These are phyloP conservation scores for Oreochromis mossambicus DNA, from an alignment of 2,797 vertebrate genomes.

Conservation along the genomic window DNA sequence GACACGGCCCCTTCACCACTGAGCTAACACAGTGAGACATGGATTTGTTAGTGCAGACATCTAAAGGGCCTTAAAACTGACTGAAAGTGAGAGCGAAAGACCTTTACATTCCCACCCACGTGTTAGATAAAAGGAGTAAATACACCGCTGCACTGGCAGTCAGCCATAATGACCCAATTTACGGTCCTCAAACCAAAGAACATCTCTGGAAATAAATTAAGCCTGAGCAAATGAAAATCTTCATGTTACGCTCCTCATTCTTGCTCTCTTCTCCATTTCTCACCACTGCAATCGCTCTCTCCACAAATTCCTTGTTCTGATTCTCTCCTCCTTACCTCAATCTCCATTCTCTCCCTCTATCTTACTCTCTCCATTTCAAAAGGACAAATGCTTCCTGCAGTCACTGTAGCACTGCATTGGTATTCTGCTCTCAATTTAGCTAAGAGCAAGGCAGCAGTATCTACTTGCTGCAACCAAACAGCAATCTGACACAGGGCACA, in stretches of 20 bases:
- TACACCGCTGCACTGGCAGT: slow-evolving; percentile 12
- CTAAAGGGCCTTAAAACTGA: slow-evolving; percentile 21
- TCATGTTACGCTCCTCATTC: background rate
- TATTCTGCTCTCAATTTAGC: slow-evolving; percentile 72
- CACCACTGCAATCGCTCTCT: background rate
- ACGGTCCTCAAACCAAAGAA: slow-evolving; percentile 38
- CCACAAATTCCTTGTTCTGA: background rate
- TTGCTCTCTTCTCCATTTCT: background rate
- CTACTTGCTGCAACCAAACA: slow-evolving; percentile 57
- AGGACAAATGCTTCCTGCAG: slow-evolving; percentile 74
- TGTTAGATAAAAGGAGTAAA: slow-evolving; percentile 43
- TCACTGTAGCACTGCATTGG: slow-evolving; percentile 65
- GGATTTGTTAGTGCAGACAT: slow-evolving; percentile 29
- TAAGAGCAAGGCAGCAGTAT: slow-evolving; percentile 55
- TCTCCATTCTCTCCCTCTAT: background rate
- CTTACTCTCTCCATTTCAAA: slow-evolving; percentile 56
- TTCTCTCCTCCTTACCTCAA: background rate
- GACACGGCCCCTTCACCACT: slow-evolving; percentile 1
- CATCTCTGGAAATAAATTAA: slow-evolving; percentile 48
- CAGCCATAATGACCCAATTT: slow-evolving; percentile 61
- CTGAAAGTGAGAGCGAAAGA: slow-evolving; percentile 9
- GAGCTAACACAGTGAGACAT: background rate
- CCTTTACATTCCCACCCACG: slow-evolving; percentile 24
- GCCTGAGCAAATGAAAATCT: slow-evolving; percentile 41
- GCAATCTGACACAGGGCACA: slow-evolving; percentile 60